Evolutionary conservation across 2,888 invertebrate genomes (phyloP), one percentile per base, ranked within the genome.

Genomic region (Microctonus aethiopoides): DNA sequence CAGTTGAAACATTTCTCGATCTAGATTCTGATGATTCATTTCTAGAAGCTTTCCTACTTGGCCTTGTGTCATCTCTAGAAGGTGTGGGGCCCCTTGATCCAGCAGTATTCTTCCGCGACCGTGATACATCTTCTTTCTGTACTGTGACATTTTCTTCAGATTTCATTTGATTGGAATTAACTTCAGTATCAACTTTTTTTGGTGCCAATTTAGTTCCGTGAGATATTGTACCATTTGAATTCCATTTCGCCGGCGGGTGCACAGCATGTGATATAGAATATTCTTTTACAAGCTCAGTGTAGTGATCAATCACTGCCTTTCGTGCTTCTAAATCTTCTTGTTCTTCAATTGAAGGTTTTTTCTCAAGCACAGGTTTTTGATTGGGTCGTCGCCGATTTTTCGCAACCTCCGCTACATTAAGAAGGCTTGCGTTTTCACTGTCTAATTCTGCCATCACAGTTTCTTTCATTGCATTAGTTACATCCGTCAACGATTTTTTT

Each of bases 281-380:
- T 81, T 92, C 93, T 78, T 90, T 91, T 1, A 95, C 93, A 74
- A 95, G 91, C 82, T 92, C 94, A 20, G 93, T 93, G 79, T 95
- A 95, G 82, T 94, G 93, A 86, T 94, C 93, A 16, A 93, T 92
- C 0, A 93, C 91, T 1, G 85, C 84, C 81, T 83, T 79, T 61
- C 80, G 78, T 1, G 83, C 84, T 63, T 84, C 83, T 32, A 81
- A 70, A 68, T 80, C 79, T 22, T 84, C 83, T 39, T 84, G 84
- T 5, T 81, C 80, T 16, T 81, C 82, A 16, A 78, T 72, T 0
- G 83, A 80, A 0, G 77, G 62, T 3, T 70, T 75, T 5, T 72
- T 71, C 20, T 77, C 76, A 2, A 73, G 20, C 5, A 74, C 26
- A 1, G 85, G 81, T 0, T 80, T 73, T 66, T 80, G 81, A 59